Evolutionary conservation across 2,113 vertebrate genomes (phyloP), one percentile per base, ranked within the genome.

Genomic region (Heterochromis multidens): DNA sequence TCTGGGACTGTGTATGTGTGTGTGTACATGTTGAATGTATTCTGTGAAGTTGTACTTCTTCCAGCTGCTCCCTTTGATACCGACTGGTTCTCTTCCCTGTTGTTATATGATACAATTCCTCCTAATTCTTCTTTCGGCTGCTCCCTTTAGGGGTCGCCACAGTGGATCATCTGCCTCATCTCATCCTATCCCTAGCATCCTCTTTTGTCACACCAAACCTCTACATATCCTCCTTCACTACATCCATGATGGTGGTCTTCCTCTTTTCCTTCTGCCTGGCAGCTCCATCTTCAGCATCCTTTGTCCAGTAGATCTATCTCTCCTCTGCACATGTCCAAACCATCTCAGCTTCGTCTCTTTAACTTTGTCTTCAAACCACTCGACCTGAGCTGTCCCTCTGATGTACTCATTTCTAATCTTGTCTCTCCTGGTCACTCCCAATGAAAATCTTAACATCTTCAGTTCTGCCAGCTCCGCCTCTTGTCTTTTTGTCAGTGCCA

Each of bases 91-190:
- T 40, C 62, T 21, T 37, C 19, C 46, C 23, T 70, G 40, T 70
- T 1, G 5, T 67, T 43, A 67, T 46, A 27, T 27, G 1, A 16
- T 19, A 19, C 40, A 46, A 9, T 40, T 70, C 40, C 35, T 65
- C 19, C 21, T 40, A 65, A 40, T 65, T 65, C 23, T 40, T 12
- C 37, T 70, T 19, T 52, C 46, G 17, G 16, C 5, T 6, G n/a
- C n/a, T 43, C 2, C 1, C 25, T 70, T 70, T 46, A 70, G 63
- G 25, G 5, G 65, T 70, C 5, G 8, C 65, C 65, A 70, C 16
- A 46, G 40, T 2, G 1, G 37, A 40, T 5, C 62, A 0, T 40
- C 62, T 65, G 6, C 1, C 0, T 43, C 14, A 0, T 43, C n/a
- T 67, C 0, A 27, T 23, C 16, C 63, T 4, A 7, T 70, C 7